Percentiles rank a stretch among this genome's conserved stretches.
These are phyloP conservation scores for Sylvia atricapilla DNA, from an alignment of 2,113 vertebrate genomes.

Conservation along the genomic window DNA sequence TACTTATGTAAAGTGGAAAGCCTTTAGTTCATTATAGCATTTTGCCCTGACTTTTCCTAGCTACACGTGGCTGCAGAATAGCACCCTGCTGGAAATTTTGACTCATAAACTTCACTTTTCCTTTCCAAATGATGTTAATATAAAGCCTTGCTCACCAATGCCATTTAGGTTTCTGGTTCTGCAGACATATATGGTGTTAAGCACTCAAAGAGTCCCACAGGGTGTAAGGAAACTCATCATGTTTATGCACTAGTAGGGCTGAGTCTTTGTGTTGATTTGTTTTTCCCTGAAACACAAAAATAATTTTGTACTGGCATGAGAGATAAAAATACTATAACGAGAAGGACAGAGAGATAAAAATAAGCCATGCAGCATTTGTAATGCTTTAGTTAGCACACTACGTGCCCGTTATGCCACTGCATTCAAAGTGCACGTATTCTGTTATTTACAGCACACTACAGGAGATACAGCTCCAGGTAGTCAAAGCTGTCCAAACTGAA, in stretches of 20 bases:
- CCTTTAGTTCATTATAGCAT: background rate
- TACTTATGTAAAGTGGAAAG: background rate
- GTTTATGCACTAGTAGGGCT: background rate
- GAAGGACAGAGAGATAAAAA: slow-evolving; percentile 18
- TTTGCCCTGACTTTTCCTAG: background rate
- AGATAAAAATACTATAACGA: slow-evolving; percentile 28
- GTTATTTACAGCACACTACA: background rate
- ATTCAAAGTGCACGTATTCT: background rate
- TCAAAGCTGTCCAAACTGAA: background rate
- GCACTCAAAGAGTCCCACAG: background rate
- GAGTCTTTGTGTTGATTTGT: background rate
- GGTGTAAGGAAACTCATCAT: background rate
- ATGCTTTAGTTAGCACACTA: background rate
- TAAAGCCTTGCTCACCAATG: background rate
- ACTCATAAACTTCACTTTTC: background rate
- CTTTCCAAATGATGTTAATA: background rate
- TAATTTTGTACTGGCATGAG: background rate
- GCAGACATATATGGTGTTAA: background rate
- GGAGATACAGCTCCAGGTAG: background rate
- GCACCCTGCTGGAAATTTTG: background rate
- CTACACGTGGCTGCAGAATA: background rate
- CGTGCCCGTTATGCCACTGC: background rate
- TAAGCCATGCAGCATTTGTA: background rate
- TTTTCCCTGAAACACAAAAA: slow-evolving; percentile 18
- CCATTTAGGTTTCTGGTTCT: background rate